A percentile compares a stretch with the other conserved stretches of the same genome.
phyloP scores from a whole-genome alignment of 2,888 invertebrate species.

The Augiades crinisus region DNA sequence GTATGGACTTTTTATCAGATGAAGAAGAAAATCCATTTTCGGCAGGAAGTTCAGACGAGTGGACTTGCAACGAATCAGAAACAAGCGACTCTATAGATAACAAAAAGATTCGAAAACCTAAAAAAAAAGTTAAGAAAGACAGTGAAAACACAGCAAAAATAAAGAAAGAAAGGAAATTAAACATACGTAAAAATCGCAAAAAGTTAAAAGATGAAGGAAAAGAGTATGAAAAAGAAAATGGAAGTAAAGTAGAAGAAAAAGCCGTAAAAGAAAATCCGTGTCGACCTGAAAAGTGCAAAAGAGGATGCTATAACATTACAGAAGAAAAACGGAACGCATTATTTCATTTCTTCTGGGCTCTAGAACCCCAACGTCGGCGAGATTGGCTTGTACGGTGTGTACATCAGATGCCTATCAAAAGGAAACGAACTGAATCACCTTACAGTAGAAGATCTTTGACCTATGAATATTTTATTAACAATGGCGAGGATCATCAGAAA shows the following conservation, averaged over 20 bases:
- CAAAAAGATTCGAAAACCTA: background rate
- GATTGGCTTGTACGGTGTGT: constrained; percentile 31
- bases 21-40: constrained; percentile 25
- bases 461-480: constrained; percentile 32
- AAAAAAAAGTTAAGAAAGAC: constrained; percentile 20
- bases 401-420: constrained; percentile 13
- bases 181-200: constrained; percentile 13
- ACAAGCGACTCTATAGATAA: background rate
- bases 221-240: constrained; percentile 17
- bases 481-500: constrained; percentile 28
- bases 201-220: constrained; percentile 19
- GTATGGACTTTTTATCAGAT: constrained; percentile 26
- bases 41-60: background rate
- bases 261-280: constrained; percentile 21
- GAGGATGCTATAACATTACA: constrained; percentile 28
- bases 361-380: constrained; percentile 22
- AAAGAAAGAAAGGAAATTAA: constrained; percentile 27
- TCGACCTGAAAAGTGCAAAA: constrained; percentile 26
- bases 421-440: constrained; percentile 15
- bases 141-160: constrained; percentile 17
- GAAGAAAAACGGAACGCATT: constrained; percentile 29
- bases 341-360: constrained; percentile 22
- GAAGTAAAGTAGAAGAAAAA: constrained; percentile 13
- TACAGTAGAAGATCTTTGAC: constrained; percentile 26
- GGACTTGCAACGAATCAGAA: background rate